Evolutionary conservation across 1,140 invertebrate species (phyloP), one percentile per base, ranked within the genome.

Genomic region (Zaprionus gabonicus): DNA sequence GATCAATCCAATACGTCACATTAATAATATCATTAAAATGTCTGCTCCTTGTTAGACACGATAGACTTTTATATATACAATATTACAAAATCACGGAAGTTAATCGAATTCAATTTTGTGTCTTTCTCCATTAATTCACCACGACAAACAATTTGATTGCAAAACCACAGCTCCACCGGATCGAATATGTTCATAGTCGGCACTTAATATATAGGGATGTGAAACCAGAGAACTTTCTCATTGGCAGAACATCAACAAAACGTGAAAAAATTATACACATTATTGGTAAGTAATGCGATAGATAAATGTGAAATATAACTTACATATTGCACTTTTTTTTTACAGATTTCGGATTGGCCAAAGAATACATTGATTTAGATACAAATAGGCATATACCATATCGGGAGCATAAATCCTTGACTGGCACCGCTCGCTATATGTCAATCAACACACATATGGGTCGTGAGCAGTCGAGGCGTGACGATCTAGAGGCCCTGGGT

Each of bases 331-430:
- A 10, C n/a, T 20, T 60, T 59, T 20, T 9, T 27, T 7, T n/a
- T 81, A 71, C 92, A 96, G 99, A 99, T 96, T 99, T 99, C 96
- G 99, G 99, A 94, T 95, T 99, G 95, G 99, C 99, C 93, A 99
- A 99, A 96, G 99, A 99, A 95, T 99, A 99, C 94, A 99, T 99
- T 95, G 99, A 99, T 95, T 97, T 99, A 95, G 98, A 99, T 95
- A 98, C 97, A 93, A 98, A 99, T 95, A 99, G 99, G 95, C 99
- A 99, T 95, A 99, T 99, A 95, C 98, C 99, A 86, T 99, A 99
- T 94, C 97, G 98, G 95, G 99, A 99, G 95, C 98, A 99, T 95
- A 99, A 99, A 95, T 99, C 98, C 93, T 95, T 99, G 91, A 99
- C 99, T 63, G 97, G 97, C 75, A 98, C 99, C 79, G 99, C 99